Evolutionary conservation across 1,140 invertebrate species (phyloP).

Genomic region (Cydia strobilella): DNA sequence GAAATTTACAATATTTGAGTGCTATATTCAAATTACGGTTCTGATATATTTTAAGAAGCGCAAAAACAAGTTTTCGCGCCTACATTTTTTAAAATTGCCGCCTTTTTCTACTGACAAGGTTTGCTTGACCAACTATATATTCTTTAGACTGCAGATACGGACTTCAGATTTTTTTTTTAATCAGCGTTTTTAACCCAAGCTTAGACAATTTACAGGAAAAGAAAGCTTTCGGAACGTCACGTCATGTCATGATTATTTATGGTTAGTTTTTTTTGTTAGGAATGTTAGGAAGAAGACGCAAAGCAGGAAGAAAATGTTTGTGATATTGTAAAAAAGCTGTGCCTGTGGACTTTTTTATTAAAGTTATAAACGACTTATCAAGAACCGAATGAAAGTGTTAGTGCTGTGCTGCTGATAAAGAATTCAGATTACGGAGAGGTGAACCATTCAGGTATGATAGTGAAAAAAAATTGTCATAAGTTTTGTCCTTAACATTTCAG

Average conservation of each 20-base stretch:
- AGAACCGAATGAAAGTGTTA: neutral
- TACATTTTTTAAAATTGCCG: no score
- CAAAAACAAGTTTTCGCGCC: no score
- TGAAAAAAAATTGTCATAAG: neutral
- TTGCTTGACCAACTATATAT: no score
- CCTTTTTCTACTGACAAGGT: no score
- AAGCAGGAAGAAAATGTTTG: constrained; percentile 13
- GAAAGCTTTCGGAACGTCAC: constrained; percentile 23
- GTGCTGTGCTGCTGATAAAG: constrained; percentile 2
- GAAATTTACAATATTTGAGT: no score
- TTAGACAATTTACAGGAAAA: neutral
- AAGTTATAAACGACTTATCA: neutral
- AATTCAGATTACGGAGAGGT: neutral
- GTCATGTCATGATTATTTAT: constrained; percentile 32
- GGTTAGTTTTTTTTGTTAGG: constrained; percentile 32
- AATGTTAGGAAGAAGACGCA: constrained; percentile 9
- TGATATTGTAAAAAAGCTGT: constrained; percentile 25
- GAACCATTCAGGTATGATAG: constrained; percentile 1
- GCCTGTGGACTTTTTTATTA: neutral
- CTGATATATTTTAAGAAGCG: no score
- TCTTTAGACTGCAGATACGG: no score
- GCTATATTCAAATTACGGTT: no score
- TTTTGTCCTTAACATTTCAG: neutral
- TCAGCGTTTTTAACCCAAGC: neutral
- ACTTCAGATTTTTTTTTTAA: neutral